Evolutionary conservation across 2,888 invertebrate species (phyloP), one percentile per base, ranked within the genome.

Genomic region (Luperina testacea): DNA sequence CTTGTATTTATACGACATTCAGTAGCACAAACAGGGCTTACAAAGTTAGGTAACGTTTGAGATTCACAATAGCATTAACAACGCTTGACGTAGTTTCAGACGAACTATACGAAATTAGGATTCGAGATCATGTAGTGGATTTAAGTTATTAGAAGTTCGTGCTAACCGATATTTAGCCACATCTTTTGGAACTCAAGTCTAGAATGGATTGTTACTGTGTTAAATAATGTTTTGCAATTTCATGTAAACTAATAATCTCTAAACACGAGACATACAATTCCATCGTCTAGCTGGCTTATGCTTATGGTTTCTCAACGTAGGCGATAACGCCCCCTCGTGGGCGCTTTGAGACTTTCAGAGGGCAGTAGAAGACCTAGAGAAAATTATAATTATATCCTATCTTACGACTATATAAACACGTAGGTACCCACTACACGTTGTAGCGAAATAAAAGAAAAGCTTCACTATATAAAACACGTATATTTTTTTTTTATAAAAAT

Each of bases 31-130:
- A 75, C 75, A 75, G 53, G n/a, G 61, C 53, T 76, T 13, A 63
- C 32, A 38, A 63, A 42, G 70, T 77, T 81, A 69, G 63, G 72
- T 75, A 72, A 78, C 51, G 17, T 77, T 78, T 59, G 53, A 24
- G 57, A 38, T 70, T 63, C 53, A 78, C 64, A 78, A 81, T 77
- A 79, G 77, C 69, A 76, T 84, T 87, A 86, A 72, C 75, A 77
- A 81, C 80, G n/a, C 57, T 38, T 69, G 79, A 84, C 64, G 75
- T 72, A 85, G n/a, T 77, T 75, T 63, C 42, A 78, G 67, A 61
- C n/a, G 7, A 78, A 78, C 77, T 79, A 77, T 80, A 59, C 45
- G 15, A 51, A 79, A 75, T 78, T 65, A 70, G 63, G 53, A 74
- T 59, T 67, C 13, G 15, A 38, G 48, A 27, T 15, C 57, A 27